Evolutionary conservation across 2,888 invertebrate species (phyloP).

Genomic region (Ariolimax columbianus): DNA sequence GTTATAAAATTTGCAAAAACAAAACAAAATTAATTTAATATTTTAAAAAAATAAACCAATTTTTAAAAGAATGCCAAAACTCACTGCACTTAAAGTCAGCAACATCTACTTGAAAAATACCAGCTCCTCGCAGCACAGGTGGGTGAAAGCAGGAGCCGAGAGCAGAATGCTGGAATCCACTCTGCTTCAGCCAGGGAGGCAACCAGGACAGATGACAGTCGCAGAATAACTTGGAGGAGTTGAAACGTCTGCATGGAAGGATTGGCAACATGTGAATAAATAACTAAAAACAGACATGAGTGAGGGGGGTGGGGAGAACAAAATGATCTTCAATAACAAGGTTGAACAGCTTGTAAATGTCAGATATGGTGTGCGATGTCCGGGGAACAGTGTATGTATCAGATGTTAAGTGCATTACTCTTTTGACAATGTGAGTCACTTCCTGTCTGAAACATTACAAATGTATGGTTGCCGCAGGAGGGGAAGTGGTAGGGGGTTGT

Average conservation of each 20-base stretch:
- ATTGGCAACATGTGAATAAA: not conserved
- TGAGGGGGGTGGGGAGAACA: not conserved
- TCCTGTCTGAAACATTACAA: not conserved
- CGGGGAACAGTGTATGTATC: not conserved
- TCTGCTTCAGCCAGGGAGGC: constrained; percentile 85
- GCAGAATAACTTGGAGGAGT: constrained; percentile 89
- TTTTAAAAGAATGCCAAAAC: constrained; percentile 56
- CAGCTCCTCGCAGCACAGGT: constrained; percentile 85
- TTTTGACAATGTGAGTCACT: constrained; percentile 4
- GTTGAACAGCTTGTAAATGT: not conserved
- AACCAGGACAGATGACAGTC: constrained; percentile 94
- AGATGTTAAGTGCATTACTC: not conserved
- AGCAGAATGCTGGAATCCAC: constrained; percentile 82
- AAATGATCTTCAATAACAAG: not conserved
- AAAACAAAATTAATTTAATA: too few species aligned
- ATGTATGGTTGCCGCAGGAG: too few species aligned
- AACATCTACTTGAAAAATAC: constrained; percentile 84
- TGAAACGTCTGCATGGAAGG: constrained; percentile 80
- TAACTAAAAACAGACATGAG: not conserved
- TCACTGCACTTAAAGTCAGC: constrained; percentile 80
- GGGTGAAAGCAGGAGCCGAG: constrained; percentile 90
- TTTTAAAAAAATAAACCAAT: not conserved
- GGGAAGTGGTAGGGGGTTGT: too few species aligned
- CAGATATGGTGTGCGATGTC: not conserved
- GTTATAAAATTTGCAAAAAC: too few species aligned